A percentile compares a stretch with the other conserved stretches of the same genome.
phyloP scores from a whole-genome alignment of 2,113 vertebrate genomes.

The Poicephalus meyeri region DNA sequence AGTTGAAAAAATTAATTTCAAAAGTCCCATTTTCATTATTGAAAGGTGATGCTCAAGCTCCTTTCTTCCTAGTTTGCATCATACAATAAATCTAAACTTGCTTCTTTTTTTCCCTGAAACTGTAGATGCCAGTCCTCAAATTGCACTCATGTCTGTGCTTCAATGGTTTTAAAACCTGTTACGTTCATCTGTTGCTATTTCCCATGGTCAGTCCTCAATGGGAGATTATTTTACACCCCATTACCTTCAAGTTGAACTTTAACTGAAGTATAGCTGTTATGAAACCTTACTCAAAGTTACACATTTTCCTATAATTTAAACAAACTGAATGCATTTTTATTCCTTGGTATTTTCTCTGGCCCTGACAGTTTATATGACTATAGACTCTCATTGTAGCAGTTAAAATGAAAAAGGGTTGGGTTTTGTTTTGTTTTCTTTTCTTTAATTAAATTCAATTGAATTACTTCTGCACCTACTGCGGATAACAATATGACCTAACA shows the following conservation, averaged over 20 bases:
- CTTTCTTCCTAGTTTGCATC: neutral
- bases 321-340: constrained; percentile 24
- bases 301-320: constrained; percentile 63
- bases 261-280: constrained; percentile 59
- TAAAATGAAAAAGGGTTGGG: constrained; percentile 36
- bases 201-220: constrained; percentile 30
- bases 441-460: constrained; percentile 57
- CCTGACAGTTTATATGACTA: constrained; percentile 57
- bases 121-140: constrained; percentile 31
- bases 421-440: neutral
- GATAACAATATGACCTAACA: constrained; percentile 51
- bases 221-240: constrained; percentile 74
- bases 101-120: neutral
- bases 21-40: constrained; percentile 7
- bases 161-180: constrained; percentile 60
- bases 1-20: neutral
- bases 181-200: constrained; percentile 62
- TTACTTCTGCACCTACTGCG: constrained; percentile 25
- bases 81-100: constrained; percentile 2
- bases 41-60: neutral
- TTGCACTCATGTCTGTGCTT: constrained; percentile 13
- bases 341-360: neutral
- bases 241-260: constrained; percentile 71
- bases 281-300: constrained; percentile 53
- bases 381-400: constrained; percentile 1